Evolutionary conservation across 2,888 invertebrate genomes (phyloP).

Genomic region (Drosophila algonquin): DNA sequence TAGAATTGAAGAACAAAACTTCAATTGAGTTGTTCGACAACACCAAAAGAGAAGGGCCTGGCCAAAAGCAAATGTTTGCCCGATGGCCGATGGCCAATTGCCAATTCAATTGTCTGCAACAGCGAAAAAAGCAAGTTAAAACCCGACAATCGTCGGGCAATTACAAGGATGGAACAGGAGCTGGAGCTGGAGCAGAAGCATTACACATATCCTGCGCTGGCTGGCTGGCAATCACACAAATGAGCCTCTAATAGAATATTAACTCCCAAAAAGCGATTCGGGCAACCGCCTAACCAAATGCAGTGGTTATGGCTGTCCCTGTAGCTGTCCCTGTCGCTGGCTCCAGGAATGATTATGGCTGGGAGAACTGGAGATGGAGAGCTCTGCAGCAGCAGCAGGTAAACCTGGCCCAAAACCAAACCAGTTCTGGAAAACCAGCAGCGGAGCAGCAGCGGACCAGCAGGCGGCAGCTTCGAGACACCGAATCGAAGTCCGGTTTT

Average conservation of each 20-base stretch:
- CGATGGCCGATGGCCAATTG: slow-evolving; percentile 43
- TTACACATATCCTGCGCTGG: slow-evolving; percentile 73
- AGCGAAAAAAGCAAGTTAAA: background rate
- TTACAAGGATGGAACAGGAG: slow-evolving; percentile 25
- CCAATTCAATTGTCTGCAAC: slow-evolving; percentile 15
- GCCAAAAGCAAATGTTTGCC: slow-evolving; percentile 25
- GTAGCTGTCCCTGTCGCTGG: background rate
- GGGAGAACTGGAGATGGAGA: slow-evolving; percentile 2
- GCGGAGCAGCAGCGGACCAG: background rate
- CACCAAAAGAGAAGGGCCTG: background rate
- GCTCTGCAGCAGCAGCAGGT: slow-evolving; percentile 54
- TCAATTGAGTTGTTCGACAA: slow-evolving; percentile 60
- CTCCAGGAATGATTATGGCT: slow-evolving; percentile 13
- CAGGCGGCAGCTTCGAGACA: slow-evolving; percentile 15
- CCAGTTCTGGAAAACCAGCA: slow-evolving; percentile 58
- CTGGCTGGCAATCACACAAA: slow-evolving; percentile 78
- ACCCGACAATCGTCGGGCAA: slow-evolving; percentile 16
- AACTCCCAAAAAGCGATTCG: slow-evolving; percentile 76
- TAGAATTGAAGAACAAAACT: slow-evolving; percentile 59
- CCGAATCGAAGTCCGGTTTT: slow-evolving; percentile 66
- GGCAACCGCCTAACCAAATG: slow-evolving; percentile 47
- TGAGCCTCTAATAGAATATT: slow-evolving; percentile 83
- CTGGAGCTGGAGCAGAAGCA: background rate
- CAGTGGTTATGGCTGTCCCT: slow-evolving; percentile 31
- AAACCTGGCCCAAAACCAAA: slow-evolving; percentile 57